A percentile compares a stretch with the other conserved stretches of the same genome.
Evolutionary conservation across 92 coral and sea anemone genomes (phyloP).

Genomic region (Ricordea florida): DNA sequence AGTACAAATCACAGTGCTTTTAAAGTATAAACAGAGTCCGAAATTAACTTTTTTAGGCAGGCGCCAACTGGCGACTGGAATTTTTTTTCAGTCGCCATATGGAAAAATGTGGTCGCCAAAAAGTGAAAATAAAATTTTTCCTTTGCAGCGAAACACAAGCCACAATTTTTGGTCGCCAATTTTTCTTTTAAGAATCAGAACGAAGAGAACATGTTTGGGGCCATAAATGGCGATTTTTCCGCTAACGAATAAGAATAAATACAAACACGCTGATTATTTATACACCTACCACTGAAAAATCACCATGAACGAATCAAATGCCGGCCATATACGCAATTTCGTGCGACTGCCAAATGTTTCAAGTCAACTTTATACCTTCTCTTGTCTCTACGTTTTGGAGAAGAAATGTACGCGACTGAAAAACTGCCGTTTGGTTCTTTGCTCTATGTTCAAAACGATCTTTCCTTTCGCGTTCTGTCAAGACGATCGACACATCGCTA

Average conservation of each 20-base stretch:
- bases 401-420: conserved; percentile 5
- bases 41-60: too few relatives aligned
- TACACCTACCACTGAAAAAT: conserved; percentile 26
- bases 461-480: conserved; percentile 11
- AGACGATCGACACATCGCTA: not conserved
- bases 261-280: conserved; percentile 6
- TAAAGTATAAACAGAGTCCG: too few relatives aligned
- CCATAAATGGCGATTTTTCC: conserved; percentile 11
- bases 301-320: conserved; percentile 2
- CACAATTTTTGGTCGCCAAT: conserved; percentile 7
- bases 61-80: too few relatives aligned
- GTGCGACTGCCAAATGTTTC: conserved; percentile 23
- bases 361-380: conserved; percentile 16
- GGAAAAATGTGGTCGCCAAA: too few relatives aligned
- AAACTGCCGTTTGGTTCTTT: conserved; percentile 34
- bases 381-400: not conserved
- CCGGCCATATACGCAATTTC: conserved; percentile 9
- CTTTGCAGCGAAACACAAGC: not conserved
- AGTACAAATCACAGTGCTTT: too few relatives aligned
- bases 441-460: conserved; percentile 21
- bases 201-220: not conserved
- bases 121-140: too few relatives aligned
- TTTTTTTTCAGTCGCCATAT: too few relatives aligned
- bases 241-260: conserved; percentile 18
- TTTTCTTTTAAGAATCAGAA: conserved; percentile 6